Evolutionary conservation across 2,113 vertebrate species (phyloP), one percentile per base, ranked within the genome.

Genomic region (Pseudopodoces humilis): DNA sequence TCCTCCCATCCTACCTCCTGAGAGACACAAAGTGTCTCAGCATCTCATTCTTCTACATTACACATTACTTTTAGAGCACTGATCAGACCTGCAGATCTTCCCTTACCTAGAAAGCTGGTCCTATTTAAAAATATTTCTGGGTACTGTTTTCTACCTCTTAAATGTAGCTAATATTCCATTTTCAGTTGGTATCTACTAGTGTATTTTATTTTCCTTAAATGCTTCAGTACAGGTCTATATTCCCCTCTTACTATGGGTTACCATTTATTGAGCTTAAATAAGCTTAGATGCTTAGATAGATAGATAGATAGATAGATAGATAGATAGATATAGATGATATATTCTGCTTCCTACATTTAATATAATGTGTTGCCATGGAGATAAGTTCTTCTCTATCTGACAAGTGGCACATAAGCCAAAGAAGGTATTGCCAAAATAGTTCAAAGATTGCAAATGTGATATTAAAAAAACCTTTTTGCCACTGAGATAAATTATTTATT

Each of bases 361-460:
- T 96, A 86, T 95, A 92, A 92, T 76, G 80, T 76, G 95, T 97
- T 97, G 56, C 92, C 77, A 96, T 97, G 92, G 95, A 77, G 78
- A 96, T 95, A 87, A 90, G 49, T 90, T 96, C 77, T 86, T 90
- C 83, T 80, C 44, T 89, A 37, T 81, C 55, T 94, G 87, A 94
- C 83, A 97, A 94, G 87, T 91, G 93, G 84, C 88, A 97, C 90
- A 86, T 75, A 88, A 90, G 85, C 89, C 90, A 86, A 94, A 89
- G 83, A 94, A 83, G 39, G 16, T 80, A 39, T 67, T 88, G 86
- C 93, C 90, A 95, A 97, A 97, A 84, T 91, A 96, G 76, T 97
- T 96, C 80, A 94, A 94, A 87, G 71, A 91, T 33, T 93, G 81
- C 50, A 96, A 95, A 88, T 71, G 43, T 91, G 81, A 87, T 79